Evolutionary conservation across 2,888 invertebrate species (phyloP).

Genomic region (Ligdia adustata): DNA sequence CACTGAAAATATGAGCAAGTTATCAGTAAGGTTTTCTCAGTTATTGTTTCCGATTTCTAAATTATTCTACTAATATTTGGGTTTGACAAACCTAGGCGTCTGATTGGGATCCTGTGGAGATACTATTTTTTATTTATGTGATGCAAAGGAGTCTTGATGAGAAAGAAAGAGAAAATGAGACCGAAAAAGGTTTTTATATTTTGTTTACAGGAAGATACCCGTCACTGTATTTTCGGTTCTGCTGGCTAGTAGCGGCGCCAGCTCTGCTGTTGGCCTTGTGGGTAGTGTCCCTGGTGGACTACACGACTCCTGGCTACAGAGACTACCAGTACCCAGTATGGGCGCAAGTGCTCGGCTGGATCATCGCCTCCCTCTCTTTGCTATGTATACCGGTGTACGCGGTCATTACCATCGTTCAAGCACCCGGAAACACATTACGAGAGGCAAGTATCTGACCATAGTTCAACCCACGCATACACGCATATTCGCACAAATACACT

Average conservation of each 20-base stretch:
- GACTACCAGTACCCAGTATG: constrained; percentile 93
- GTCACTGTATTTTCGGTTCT: constrained; percentile 91
- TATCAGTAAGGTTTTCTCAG: too few relatives aligned
- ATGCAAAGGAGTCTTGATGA: too few relatives aligned
- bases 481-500: neutral
- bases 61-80: too few relatives aligned
- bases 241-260: constrained; percentile 93
- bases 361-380: constrained; percentile 91
- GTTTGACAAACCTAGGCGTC: too few relatives aligned
- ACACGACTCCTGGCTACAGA: constrained; percentile 92
- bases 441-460: constrained; percentile 82
- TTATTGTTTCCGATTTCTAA: too few relatives aligned
- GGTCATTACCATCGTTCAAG: constrained; percentile 87
- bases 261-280: constrained; percentile 92
- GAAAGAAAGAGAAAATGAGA: too few relatives aligned
- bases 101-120: too few relatives aligned
- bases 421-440: constrained; percentile 88
- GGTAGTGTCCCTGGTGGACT: constrained; percentile 95
- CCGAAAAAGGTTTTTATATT: too few relatives aligned
- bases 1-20: constrained; percentile 4
- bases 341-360: constrained; percentile 95
- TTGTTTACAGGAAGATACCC: constrained; percentile 86
- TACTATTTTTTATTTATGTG: too few relatives aligned
- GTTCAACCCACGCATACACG: neutral
- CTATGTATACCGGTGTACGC: constrained; percentile 94